phyloP scores from a whole-genome alignment of 1,140 invertebrate genomes.

The Pinna nobilis region DNA sequence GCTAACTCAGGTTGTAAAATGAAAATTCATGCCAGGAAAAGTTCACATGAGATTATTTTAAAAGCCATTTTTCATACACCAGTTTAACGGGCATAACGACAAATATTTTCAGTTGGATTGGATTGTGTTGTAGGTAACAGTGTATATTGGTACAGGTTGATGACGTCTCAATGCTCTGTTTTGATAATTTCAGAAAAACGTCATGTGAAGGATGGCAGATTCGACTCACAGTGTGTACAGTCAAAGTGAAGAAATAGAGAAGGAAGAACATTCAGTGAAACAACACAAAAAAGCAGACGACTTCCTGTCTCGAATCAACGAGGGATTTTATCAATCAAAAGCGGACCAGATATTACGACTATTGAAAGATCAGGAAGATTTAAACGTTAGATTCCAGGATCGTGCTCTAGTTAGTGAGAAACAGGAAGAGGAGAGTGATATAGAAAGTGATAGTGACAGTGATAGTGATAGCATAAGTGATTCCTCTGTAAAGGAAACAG shows the following conservation, averaged over 20 bases:
- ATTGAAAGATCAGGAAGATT: constrained; percentile 48
- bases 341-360: constrained; percentile 52
- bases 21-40: not conserved
- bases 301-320: constrained; percentile 37
- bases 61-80: not conserved
- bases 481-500: constrained; percentile 39
- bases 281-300: constrained; percentile 17
- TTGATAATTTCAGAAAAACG: constrained; percentile 18
- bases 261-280: not conserved
- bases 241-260: constrained; percentile 1
- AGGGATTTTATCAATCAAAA: constrained; percentile 45
- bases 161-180: not conserved
- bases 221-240: not conserved
- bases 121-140: not conserved
- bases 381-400: constrained; percentile 42
- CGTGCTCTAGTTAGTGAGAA: constrained; percentile 20
- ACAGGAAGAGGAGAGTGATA: too few relatives aligned
- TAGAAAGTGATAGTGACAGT: constrained; percentile 10
- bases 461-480: constrained; percentile 41
- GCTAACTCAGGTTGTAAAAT: constrained; percentile 1
- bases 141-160: not conserved
- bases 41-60: constrained; percentile 5
- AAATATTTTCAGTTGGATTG: not conserved
- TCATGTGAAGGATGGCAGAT: constrained; percentile 21
- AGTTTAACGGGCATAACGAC: not conserved